Base-by-base conservation (phyloP, 1,140 invertebrate genomes). In the Antheraea pernyi region DNA sequence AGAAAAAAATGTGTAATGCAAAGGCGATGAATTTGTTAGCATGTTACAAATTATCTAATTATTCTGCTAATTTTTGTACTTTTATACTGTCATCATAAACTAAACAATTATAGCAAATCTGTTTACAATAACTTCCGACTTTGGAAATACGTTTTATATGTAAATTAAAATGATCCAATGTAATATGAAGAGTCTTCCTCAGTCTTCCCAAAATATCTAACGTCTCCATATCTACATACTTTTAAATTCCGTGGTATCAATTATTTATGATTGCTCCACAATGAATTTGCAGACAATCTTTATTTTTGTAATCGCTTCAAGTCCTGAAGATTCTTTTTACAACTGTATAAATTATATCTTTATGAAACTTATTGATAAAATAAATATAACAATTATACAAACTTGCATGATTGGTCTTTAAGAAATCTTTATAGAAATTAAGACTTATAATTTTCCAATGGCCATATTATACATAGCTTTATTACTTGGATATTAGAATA, bases 381-480 rank as follows among this genome's bases (percentile, higher is more conserved):
- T 53, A 42, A 42, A 42, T 11, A 42, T 42, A 30, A 42, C 39
- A 42, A 42, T 9, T 42, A 42, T 42, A 42, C 39, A 42, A 10
- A 53, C 46, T 53, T 53, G 11, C 16, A 53, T 53, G 46, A 16
- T 53, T n/a, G 16, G 16, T 6, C 13, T 53, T 53, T 13, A 53
- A 53, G 46, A 53, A 53, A 13, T 53, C 67, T 85, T 78, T 81
- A 70, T 86, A 89, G 82, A 59, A 66, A 72, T 37, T 88, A 86
- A 86, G 86, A 85, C 83, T 89, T 83, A 88, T 89, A 80, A 36
- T 61, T 79, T 73, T 46, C 80, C 77, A 79, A 84, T 81, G 79
- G 86, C 87, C 87, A 89, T 85, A 80, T 88, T 86, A 74, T 81
- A 74, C 69, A 89, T 91, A 91, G 87, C 89, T 91, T 89, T 89